Evolutionary conservation across 1,140 invertebrate genomes (phyloP).

Genomic region (Musca domestica): DNA sequence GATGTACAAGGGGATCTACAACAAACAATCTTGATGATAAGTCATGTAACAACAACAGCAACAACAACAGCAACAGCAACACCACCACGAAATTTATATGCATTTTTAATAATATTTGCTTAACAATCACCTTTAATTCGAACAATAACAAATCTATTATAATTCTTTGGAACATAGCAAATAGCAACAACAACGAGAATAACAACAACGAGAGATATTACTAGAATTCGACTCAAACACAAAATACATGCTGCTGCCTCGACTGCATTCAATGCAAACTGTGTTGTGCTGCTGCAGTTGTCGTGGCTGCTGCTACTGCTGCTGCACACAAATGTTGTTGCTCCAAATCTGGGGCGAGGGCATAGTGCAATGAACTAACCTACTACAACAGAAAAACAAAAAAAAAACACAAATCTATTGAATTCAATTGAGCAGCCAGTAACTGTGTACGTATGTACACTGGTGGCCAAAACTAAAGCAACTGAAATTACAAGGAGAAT

Average conservation of each 20-base stretch:
- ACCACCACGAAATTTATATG: too few relatives aligned
- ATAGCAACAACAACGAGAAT: background rate
- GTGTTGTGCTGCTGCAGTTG: background rate
- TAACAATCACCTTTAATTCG: slow-evolving; percentile 19
- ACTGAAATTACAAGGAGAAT: background rate
- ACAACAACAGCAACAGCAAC: too few relatives aligned
- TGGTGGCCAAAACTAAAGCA: background rate
- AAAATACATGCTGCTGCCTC: background rate
- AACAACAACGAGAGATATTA: background rate
- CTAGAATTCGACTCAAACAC: too few relatives aligned
- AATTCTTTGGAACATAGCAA: slow-evolving; percentile 1
- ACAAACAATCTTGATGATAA: too few relatives aligned
- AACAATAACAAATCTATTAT: slow-evolving; percentile 18
- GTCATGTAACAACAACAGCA: too few relatives aligned
- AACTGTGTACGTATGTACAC: too few relatives aligned
- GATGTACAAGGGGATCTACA: too few relatives aligned
- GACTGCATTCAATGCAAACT: background rate
- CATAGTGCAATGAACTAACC: slow-evolving; percentile 49
- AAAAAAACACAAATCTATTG: slow-evolving; percentile 32
- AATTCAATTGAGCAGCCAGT: slow-evolving; percentile 6
- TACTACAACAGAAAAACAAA: slow-evolving; percentile 33
- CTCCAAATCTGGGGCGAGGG: slow-evolving; percentile 41
- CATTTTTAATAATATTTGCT: slow-evolving; percentile 6
- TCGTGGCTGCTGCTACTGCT: background rate
- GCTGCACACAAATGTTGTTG: slow-evolving; percentile 14